Percentiles rank a stretch among this genome's conserved stretches.
Evolutionary conservation across 1,140 invertebrate genomes (phyloP).

Genomic region (Sarcophaga peregrina): DNA sequence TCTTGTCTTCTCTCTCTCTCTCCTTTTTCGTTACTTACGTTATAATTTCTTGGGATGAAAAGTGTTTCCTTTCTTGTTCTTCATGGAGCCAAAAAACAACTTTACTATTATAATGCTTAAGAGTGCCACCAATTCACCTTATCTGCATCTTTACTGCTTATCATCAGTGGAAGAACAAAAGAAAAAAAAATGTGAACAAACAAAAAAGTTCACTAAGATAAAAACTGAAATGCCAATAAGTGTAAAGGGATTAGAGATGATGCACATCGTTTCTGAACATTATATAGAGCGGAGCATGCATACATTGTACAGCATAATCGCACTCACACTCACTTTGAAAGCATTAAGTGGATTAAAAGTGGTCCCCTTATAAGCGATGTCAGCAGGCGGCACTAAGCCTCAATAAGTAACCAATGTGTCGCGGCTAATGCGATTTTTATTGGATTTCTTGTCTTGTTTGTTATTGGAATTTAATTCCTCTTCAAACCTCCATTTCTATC

Average conservation of each 20-base stretch:
- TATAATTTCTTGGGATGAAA: no score
- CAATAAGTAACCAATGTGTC: constrained; percentile 55
- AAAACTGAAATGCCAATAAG: not conserved
- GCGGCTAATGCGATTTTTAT: constrained; percentile 55
- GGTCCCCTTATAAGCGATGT: not conserved
- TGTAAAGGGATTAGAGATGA: constrained; percentile 24
- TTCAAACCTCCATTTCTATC: no score
- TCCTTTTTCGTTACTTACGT: not conserved
- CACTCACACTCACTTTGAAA: not conserved
- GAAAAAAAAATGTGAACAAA: not conserved
- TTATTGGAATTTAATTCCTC: no score
- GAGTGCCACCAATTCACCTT: not conserved
- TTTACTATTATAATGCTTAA: not conserved
- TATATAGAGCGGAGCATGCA: no score
- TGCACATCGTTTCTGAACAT: not conserved
- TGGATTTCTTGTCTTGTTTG: constrained; percentile 43
- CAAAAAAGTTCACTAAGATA: not conserved
- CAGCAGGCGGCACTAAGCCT: constrained; percentile 48
- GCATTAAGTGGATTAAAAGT: not conserved
- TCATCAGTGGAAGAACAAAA: not conserved
- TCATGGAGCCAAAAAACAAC: not conserved
- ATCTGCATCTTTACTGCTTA: not conserved
- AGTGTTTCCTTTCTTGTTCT: not conserved
- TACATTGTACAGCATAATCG: not conserved
- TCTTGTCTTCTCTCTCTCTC: not conserved